Evolutionary conservation across 2,797 vertebrate genomes (phyloP).

Genomic region (Myotis daubentonii): DNA sequence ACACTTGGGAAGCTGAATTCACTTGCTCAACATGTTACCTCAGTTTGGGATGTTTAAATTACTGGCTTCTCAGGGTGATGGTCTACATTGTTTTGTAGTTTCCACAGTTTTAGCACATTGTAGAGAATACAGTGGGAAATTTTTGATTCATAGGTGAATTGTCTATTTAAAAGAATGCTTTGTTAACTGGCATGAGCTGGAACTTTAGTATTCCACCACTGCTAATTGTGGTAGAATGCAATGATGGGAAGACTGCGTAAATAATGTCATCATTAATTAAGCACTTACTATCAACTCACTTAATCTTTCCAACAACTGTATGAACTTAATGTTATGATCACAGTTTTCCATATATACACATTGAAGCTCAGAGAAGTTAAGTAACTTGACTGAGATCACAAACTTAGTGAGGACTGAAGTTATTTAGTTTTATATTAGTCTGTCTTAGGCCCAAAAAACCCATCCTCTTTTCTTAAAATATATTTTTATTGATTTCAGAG

Average conservation of each 20-base stretch:
- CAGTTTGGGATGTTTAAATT: neutral
- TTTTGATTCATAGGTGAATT: neutral
- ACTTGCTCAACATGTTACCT: neutral
- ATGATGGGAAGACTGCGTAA: neutral
- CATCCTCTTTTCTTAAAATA: neutral
- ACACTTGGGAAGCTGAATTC: neutral
- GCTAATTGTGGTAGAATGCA: neutral
- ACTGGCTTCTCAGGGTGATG: neutral
- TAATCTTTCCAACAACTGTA: neutral
- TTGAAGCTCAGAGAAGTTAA: neutral
- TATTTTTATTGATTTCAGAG: too few relatives aligned
- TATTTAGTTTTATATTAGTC: neutral
- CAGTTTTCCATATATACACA: conserved; percentile 16
- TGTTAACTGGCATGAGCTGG: neutral
- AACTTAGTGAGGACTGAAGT: neutral
- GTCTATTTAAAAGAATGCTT: neutral
- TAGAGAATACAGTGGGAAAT: neutral
- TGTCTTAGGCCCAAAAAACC: neutral
- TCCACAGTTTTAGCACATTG: neutral
- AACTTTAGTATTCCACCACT: neutral
- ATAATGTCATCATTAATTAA: conserved; percentile 15
- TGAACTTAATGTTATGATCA: conserved; percentile 4
- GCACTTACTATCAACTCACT: neutral
- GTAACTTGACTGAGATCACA: neutral
- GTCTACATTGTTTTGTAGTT: neutral